Evolutionary conservation across 1,140 invertebrate species (phyloP), one percentile per base, ranked within the genome.

Genomic region (Cepaea nemoralis): DNA sequence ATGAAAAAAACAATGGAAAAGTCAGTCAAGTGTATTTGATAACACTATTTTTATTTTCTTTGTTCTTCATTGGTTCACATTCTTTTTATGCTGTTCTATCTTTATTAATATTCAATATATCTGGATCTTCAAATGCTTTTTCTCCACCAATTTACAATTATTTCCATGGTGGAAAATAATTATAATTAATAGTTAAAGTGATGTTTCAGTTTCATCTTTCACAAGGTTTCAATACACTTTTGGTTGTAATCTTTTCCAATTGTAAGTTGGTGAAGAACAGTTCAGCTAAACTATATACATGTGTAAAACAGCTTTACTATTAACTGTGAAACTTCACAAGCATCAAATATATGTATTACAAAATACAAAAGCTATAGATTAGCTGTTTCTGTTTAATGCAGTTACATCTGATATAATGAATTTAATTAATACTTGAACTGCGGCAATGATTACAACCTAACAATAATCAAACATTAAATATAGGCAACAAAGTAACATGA

Each of bases 1-100:
- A 74, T 74, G 71, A 74, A 27, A 74, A 74, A 74, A 70, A 73
- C 70, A 73, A 74, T 42, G 71, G 71, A 3, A 45, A 27, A 19
- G 71, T 74, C 71, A 74, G 71, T 74, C 19, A 74, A 37, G 39
- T 70, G 69, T 1, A 74, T 33, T 14, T n/a, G 33, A 16, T 63
- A 63, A 27, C n/a, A 31, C 27, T 63, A 27, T 63, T 31, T 6
- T 31, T 63, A 27, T 16, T 27, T 63, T 6, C 59, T 63, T n/a
- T n/a, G n/a, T n/a, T n/a, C n/a, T n/a, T n/a, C n/a, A n/a, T n/a
- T n/a, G n/a, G n/a, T n/a, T n/a, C n/a, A n/a, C n/a, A n/a, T n/a
- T n/a, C n/a, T n/a, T n/a, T n/a, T n/a, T n/a, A n/a, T n/a, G 33
- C n/a, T 63, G 2, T 63, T 2, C 59, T 63, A 31, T 31, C 27